phyloP scores from a whole-genome alignment of 1,140 invertebrate genomes.

The Aphaenogaster floridana region DNA sequence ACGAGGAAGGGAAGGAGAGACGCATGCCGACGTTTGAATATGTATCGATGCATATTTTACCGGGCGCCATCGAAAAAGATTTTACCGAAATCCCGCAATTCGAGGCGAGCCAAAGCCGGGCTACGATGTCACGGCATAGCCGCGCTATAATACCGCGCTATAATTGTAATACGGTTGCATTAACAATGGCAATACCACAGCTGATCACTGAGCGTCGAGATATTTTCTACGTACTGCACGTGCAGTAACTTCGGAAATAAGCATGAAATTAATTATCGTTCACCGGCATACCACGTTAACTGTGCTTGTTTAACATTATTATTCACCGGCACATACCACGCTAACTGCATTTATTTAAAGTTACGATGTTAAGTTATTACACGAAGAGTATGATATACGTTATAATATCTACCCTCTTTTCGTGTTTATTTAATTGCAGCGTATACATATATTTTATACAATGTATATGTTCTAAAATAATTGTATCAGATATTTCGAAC shows the following conservation, averaged over 20 bases:
- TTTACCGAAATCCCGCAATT: conserved; percentile 23
- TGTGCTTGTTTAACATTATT: conserved; percentile 41
- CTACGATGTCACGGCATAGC: conserved; percentile 11
- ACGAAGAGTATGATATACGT: background rate
- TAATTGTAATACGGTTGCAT: conserved; percentile 39
- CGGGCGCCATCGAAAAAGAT: conserved; percentile 58
- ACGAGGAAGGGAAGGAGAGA: background rate
- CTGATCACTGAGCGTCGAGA: conserved; percentile 5
- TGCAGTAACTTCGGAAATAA: conserved; percentile 27
- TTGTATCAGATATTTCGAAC: background rate
- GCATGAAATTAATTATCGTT: conserved; percentile 46
- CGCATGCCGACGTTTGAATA: conserved; percentile 79
- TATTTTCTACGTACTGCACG: conserved; percentile 27
- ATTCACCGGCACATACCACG: conserved; percentile 25
- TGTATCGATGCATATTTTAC: conserved; percentile 84
- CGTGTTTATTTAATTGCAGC: conserved; percentile 7
- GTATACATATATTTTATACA: background rate
- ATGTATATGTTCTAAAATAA: background rate
- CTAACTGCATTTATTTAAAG: conserved; percentile 37
- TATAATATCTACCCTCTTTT: conserved; percentile 10
- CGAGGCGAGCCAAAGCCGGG: background rate
- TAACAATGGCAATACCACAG: conserved; percentile 15
- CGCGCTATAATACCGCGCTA: background rate
- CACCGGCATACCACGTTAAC: background rate
- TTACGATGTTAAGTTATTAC: conserved; percentile 18